Evolutionary conservation across 2,113 vertebrate species (phyloP).

Genomic region (Heterotilapia buettikoferi): DNA sequence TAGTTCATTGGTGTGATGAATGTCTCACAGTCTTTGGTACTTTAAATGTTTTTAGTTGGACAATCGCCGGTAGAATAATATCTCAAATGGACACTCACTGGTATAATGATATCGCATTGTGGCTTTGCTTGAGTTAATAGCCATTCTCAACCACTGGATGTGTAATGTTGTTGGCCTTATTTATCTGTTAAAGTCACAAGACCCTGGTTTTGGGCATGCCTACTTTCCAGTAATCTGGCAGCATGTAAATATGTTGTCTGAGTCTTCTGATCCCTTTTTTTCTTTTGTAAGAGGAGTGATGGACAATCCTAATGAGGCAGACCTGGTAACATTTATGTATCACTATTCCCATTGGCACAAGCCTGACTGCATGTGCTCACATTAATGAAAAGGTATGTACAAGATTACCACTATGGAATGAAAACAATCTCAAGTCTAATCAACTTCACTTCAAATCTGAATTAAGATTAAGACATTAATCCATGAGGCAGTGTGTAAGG

Average conservation of each 20-base stretch:
- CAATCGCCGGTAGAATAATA: constrained; percentile 23
- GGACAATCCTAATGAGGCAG: neutral
- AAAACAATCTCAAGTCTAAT: neutral
- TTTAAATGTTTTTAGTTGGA: constrained; percentile 49
- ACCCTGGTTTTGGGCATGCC: neutral
- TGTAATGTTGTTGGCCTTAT: neutral
- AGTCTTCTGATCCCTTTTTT: neutral
- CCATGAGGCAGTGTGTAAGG: neutral
- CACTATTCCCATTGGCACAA: neutral
- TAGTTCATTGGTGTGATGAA: constrained; percentile 66
- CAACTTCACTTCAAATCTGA: neutral
- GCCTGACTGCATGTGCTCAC: neutral
- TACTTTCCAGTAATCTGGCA: neutral
- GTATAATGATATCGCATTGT: constrained; percentile 32
- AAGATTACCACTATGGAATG: neutral
- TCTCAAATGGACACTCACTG: constrained; percentile 34
- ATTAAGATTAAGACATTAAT: neutral
- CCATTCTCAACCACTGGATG: neutral
- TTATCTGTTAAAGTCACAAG: neutral
- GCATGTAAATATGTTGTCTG: neutral
- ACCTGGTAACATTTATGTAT: neutral
- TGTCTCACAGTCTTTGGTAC: constrained; percentile 29
- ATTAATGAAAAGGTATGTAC: neutral
- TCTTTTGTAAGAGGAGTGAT: neutral
- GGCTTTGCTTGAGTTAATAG: constrained; percentile 12